Evolutionary conservation across 2,113 vertebrate genomes (phyloP), one percentile per base, ranked within the genome.

Genomic region (Calidris pugnax): DNA sequence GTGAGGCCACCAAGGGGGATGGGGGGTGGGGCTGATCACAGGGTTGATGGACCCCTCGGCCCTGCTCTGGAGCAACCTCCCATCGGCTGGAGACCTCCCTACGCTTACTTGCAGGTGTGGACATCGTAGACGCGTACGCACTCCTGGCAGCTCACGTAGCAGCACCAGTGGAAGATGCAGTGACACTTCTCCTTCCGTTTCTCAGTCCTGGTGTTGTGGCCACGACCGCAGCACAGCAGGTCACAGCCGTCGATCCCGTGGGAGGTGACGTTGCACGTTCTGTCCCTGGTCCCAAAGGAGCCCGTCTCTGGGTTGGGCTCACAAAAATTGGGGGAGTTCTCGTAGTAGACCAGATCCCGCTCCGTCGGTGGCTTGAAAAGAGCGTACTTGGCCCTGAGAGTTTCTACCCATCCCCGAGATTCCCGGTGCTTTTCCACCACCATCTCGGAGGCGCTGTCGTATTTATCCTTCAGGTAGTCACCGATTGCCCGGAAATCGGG

Each of bases 81-180:
- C 19, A 17, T 11, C 45, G 3, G 14, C 4, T 56, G 60, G 8
- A 7, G 72, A 14, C 92, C 92, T 96, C 77, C 82, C 94, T 18
- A 15, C 16, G 19, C 75, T 98, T 98, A 99, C 98, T 99, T 99
- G 99, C 99, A 99, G 62, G 99, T 99, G 97, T 99, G 99, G 22
- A 99, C 99, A 1, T 99, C 99, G 8, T 99, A 99, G 89, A 99
- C 98, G 1, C 99, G 98, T 75, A 98, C 83, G 27, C 99, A 99
- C 98, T 99, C 99, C 97, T 99, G 99, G 96, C 99, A 99, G 98
- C 99, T 99, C 88, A 99, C 99, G 4, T 99, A 99, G 98, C 99
- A 99, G 98, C 99, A 99, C 99, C 99, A 99, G 98, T 99, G 99
- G 98, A 99, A 99, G 98, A 99, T 99, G 98, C 99, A 99, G 98